Evolutionary conservation across 2,888 invertebrate genomes (phyloP).

Genomic region (Xylota segnis): DNA sequence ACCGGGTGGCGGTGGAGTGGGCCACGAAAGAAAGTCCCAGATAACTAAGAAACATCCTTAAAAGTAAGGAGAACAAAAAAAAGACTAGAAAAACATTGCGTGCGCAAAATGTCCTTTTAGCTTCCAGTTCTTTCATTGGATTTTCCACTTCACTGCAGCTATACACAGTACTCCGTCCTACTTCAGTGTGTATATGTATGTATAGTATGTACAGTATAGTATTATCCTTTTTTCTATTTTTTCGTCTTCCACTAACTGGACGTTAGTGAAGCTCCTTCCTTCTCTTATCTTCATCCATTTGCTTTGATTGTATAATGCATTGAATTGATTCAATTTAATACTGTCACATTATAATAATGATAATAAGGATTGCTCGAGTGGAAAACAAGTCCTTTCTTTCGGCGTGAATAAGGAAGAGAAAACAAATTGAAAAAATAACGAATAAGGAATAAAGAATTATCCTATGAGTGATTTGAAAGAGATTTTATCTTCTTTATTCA

Average conservation of each 20-base stretch:
- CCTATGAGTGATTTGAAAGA: slow-evolving; percentile 45
- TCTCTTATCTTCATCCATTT: slow-evolving; percentile 45
- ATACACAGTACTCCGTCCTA: not conserved
- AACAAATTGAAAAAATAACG: slow-evolving; percentile 27
- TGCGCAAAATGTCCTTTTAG: slow-evolving; percentile 63
- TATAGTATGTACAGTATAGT: slow-evolving; percentile 11
- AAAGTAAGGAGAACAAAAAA: slow-evolving; percentile 21
- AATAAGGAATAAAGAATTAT: slow-evolving; percentile 56
- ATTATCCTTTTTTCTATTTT: slow-evolving; percentile 52
- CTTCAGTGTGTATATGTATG: not conserved
- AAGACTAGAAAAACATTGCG: slow-evolving; percentile 39
- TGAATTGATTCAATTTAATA: slow-evolving; percentile 75
- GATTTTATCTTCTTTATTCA: slow-evolving; percentile 51
- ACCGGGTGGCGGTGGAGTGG: slow-evolving; percentile 8
- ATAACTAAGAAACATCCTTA: slow-evolving; percentile 30
- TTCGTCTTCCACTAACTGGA: slow-evolving; percentile 27
- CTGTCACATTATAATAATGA: slow-evolving; percentile 73
- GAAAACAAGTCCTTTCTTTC: slow-evolving; percentile 80
- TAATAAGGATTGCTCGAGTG: slow-evolving; percentile 80
- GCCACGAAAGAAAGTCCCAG: slow-evolving; percentile 25
- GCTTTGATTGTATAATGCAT: slow-evolving; percentile 70
- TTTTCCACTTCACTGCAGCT: slow-evolving; percentile 64
- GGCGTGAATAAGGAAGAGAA: slow-evolving; percentile 62
- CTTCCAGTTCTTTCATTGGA: slow-evolving; percentile 45
- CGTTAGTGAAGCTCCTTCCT: slow-evolving; percentile 38